Evolutionary conservation across 2,888 invertebrate genomes (phyloP).

Genomic region (Proisotoma minuta): DNA sequence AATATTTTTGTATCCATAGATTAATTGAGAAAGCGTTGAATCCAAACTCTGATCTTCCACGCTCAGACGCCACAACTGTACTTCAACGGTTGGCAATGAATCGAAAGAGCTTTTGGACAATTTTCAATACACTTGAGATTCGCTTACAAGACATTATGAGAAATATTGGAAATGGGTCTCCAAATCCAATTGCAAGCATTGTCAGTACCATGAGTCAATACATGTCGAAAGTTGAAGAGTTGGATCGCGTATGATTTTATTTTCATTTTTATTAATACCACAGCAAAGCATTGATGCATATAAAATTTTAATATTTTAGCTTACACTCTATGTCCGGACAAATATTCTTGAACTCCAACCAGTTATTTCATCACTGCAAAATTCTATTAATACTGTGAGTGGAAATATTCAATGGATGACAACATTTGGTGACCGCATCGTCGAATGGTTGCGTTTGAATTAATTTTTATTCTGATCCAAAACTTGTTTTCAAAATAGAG

Average conservation of each 20-base stretch:
- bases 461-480: too few relatives aligned
- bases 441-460: not conserved
- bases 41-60: not conserved
- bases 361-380: not conserved
- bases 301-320: not conserved
- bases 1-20: too few relatives aligned
- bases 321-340: too few relatives aligned
- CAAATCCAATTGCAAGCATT: not conserved
- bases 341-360: not conserved
- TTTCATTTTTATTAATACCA: not conserved
- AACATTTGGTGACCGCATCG: not conserved
- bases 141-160: not conserved
- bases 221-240: not conserved
- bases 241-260: not conserved
- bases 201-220: not conserved
- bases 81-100: not conserved
- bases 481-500: too few relatives aligned
- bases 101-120: not conserved
- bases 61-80: not conserved
- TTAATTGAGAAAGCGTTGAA: not conserved
- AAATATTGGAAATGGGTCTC: not conserved
- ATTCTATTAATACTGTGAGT: not conserved
- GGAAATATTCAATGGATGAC: not conserved
- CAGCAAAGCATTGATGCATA: not conserved
- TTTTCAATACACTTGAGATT: not conserved